These are phyloP conservation scores for Hymenochirus boettgeri DNA, from an alignment of 2,113 vertebrate genomes.

Conservation along the genomic window DNA sequence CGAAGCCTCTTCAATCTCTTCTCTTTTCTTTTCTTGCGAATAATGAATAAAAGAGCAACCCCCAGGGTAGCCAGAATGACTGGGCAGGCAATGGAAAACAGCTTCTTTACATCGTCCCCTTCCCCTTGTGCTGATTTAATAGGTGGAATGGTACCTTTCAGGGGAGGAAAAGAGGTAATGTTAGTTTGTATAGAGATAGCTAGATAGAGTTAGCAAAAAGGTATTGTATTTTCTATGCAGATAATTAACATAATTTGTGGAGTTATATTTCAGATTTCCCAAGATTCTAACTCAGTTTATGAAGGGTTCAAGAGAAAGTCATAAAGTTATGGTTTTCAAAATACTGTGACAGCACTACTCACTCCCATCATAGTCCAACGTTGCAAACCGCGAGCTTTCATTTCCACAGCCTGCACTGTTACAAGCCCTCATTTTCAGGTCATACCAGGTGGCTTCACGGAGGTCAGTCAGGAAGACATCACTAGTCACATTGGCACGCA, in stretches of 20 bases:
- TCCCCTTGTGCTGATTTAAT: conserved; percentile 92
- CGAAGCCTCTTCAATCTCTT: conserved; percentile 90
- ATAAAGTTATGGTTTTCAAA: too few relatives aligned
- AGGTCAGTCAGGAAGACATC: conserved; percentile 92
- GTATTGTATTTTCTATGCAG: too few relatives aligned
- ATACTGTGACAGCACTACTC: too few relatives aligned
- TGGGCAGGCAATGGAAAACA: conserved; percentile 92
- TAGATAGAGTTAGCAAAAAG: too few relatives aligned
- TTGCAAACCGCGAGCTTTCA: conserved; percentile 90
- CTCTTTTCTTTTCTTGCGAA: conserved; percentile 95
- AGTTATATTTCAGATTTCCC: too few relatives aligned
- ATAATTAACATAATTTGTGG: too few relatives aligned
- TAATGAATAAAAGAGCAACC: conserved; percentile 85
- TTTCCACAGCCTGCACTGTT: conserved; percentile 97
- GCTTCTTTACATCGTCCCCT: conserved; percentile 90
- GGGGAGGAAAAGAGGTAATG: neutral
- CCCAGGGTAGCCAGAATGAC: conserved; percentile 90
- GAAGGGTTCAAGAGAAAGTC: too few relatives aligned
- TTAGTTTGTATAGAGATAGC: neutral
- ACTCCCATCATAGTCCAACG: conserved; percentile 95
- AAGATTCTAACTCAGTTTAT: too few relatives aligned
- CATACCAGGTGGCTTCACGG: conserved; percentile 95
- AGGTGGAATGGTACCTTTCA: conserved; percentile 87
- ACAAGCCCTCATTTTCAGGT: conserved; percentile 94
- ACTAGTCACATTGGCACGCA: conserved; percentile 81